Evolutionary conservation across 2,113 vertebrate genomes (phyloP).

Genomic region (Otis tarda): DNA sequence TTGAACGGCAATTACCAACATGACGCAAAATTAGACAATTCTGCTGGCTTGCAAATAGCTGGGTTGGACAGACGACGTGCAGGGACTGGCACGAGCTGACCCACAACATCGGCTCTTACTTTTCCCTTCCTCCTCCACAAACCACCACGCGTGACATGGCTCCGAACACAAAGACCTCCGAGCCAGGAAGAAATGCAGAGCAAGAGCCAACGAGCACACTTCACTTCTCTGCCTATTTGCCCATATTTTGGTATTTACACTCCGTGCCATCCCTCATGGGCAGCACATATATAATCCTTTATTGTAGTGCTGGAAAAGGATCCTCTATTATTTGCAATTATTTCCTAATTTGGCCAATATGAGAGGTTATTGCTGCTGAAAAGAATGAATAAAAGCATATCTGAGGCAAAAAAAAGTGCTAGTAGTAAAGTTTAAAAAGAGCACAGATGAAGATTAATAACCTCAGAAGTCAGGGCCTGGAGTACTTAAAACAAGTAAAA

Average conservation of each 20-base stretch:
- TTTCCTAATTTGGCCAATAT: slow-evolving; percentile 71
- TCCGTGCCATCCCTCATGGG: neutral
- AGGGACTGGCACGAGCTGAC: neutral
- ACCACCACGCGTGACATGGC: fast-evolving
- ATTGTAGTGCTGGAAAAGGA: slow-evolving; percentile 25
- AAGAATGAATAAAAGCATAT: slow-evolving; percentile 71
- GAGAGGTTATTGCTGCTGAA: slow-evolving; percentile 67
- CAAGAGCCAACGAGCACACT: neutral
- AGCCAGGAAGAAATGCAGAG: neutral
- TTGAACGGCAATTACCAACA: neutral
- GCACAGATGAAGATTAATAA: slow-evolving; percentile 66
- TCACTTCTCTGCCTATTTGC: neutral
- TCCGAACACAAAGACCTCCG: neutral
- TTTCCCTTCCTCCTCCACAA: neutral
- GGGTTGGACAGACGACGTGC: no score
- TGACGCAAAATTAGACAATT: neutral
- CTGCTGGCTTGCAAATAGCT: neutral
- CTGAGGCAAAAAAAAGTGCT: slow-evolving; percentile 60
- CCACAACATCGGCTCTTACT: neutral
- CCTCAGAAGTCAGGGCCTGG: neutral
- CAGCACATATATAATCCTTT: slow-evolving; percentile 46
- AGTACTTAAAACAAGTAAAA: slow-evolving; percentile 62
- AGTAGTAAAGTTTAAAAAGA: slow-evolving; percentile 73
- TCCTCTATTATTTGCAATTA: slow-evolving; percentile 71
- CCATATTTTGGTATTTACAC: slow-evolving; percentile 48